A percentile compares a stretch with the other conserved stretches of the same genome.
These are phyloP conservation scores for Calliopum simillimum DNA, from an alignment of 2,888 invertebrate species.

Conservation along the genomic window DNA sequence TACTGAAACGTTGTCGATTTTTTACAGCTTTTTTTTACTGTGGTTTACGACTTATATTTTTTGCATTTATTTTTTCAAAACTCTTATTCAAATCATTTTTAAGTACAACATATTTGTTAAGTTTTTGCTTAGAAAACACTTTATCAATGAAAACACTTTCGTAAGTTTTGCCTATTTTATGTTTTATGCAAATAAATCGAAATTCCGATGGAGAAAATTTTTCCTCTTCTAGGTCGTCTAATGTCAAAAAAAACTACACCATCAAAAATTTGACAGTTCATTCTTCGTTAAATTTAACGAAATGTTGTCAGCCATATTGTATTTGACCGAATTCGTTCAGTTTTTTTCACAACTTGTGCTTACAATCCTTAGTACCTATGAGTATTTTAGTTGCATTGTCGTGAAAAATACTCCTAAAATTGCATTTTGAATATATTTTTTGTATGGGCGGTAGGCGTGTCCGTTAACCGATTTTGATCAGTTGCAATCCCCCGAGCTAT, in stretches of 20 bases:
- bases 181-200: conserved; percentile 38
- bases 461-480: no score
- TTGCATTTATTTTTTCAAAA: not conserved
- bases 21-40: not conserved
- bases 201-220: conserved; percentile 40
- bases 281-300: conserved; percentile 3
- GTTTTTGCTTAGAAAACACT: conserved; percentile 1
- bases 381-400: no score
- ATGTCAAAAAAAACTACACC: conserved; percentile 34
- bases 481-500: no score
- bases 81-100: conserved; percentile 23
- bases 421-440: no score
- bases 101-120: conserved; percentile 9
- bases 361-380: no score
- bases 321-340: not conserved
- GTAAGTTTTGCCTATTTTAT: conserved; percentile 29
- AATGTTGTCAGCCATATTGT: not conserved
- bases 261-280: conserved; percentile 17
- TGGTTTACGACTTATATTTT: not conserved
- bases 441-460: no score
- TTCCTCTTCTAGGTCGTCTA: conserved; percentile 32
- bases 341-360: no score
- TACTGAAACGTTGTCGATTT: conserved; percentile 5
- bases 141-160: conserved; percentile 29
- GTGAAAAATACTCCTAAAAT: no score